phyloP scores from a whole-genome alignment of 2,113 vertebrate genomes.

The Actenoides hombroni region DNA sequence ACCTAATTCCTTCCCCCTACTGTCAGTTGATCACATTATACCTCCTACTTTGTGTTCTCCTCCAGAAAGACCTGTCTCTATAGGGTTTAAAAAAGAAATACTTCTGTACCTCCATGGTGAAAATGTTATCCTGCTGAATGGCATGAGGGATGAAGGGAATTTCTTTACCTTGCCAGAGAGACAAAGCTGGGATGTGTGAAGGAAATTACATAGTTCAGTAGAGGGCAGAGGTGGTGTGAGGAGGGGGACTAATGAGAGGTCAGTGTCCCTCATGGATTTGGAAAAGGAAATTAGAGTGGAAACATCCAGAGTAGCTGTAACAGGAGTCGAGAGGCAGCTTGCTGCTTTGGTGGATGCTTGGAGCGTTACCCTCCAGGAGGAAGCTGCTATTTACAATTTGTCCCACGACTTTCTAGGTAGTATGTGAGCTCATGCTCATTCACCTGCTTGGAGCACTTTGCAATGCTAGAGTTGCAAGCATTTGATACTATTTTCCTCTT shows the following conservation, averaged over 20 bases:
- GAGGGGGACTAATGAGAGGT: neutral
- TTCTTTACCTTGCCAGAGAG: neutral
- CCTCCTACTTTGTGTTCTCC: neutral
- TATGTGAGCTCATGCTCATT: neutral
- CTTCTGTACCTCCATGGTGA: neutral
- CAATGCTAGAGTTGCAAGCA: fast-evolving
- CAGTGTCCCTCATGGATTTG: neutral
- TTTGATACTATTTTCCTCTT: neutral
- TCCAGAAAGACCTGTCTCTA: neutral
- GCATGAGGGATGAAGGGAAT: neutral
- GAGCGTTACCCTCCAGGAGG: neutral
- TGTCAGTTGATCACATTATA: neutral
- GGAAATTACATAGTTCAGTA: neutral
- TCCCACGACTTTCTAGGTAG: neutral
- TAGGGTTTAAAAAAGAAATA: neutral
- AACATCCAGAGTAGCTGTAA: neutral
- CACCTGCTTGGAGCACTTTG: neutral
- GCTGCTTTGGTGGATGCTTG: neutral
- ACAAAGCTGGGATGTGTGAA: neutral
- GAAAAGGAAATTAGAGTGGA: neutral
- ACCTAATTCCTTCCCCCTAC: neutral
- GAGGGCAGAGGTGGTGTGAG: neutral
- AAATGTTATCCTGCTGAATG: neutral
- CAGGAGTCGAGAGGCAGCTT: neutral
- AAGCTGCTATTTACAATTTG: neutral